Conservation (phyloP, 2,113 vertebrate genomes). For the Pagrus major region DNA sequence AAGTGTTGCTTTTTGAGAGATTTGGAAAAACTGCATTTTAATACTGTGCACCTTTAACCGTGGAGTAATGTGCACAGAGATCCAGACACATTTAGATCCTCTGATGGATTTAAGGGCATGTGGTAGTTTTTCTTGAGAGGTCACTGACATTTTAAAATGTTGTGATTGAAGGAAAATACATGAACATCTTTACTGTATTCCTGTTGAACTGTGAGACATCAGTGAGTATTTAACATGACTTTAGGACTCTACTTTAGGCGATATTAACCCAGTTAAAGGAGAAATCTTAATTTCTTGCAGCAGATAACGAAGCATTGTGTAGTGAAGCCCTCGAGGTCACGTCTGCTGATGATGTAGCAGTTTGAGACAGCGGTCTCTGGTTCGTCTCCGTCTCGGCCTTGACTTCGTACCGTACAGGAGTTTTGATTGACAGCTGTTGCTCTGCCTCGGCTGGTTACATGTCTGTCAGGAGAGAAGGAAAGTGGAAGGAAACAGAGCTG, state of each 20-base stretch:
- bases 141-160: no score
- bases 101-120: no score
- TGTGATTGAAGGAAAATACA: no score
- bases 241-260: neutral
- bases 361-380: neutral
- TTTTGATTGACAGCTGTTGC: slow-evolving; percentile 44
- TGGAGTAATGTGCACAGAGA: no score
- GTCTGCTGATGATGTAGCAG: neutral
- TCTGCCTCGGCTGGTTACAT: neutral
- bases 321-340: neutral
- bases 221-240: neutral
- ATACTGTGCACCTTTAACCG: no score
- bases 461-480: slow-evolving; percentile 31
- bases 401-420: neutral
- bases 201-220: no score
- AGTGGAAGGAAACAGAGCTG: neutral
- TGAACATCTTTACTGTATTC: neutral
- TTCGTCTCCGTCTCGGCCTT: neutral
- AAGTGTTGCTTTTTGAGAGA: no score
- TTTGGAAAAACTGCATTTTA: no score
- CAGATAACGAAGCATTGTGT: neutral
- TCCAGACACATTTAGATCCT: no score
- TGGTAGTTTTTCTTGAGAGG: no score
- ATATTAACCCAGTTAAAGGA: neutral
- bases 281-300: neutral